Evolutionary conservation across 2,888 invertebrate genomes (phyloP), one percentile per base, ranked within the genome.

Genomic region (Electrophaes corylata): DNA sequence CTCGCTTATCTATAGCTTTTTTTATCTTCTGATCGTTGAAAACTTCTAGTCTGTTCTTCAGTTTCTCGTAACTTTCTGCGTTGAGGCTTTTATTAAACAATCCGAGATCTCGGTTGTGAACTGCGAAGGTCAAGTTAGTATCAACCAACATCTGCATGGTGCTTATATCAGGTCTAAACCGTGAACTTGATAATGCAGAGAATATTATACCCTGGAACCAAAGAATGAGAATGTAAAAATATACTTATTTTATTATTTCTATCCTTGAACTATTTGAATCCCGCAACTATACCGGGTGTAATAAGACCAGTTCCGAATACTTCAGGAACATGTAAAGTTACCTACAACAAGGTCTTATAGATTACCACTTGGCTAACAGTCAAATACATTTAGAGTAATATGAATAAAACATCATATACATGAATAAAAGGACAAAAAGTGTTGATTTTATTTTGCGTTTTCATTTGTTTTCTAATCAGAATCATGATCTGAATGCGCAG

Each of bases 191-290:
- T 67, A 91, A 81, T 14, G 91, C 88, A 35, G 91, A 82, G 59
- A 81, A 88, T 59, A 91, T 78, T 11, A 91, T 82, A 5, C 89
- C 90, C 91, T 91, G 81, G 45, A 86, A 60, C 84, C 51, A 35
- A 55, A 69, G 23, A 18, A 26, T 37, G 1, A 6, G 0, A 57
- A 14, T 52, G 2, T 35, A 6, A 5, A 2, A 14, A 12, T 31
- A 11, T 31, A 2, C 4, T 26, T 26, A 26, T 26, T 26, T 26
- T 26, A n/a, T n/a, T n/a, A n/a, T n/a, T n/a, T n/a, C n/a, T n/a
- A n/a, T n/a, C n/a, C n/a, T n/a, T n/a, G n/a, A n/a, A n/a, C n/a
- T n/a, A n/a, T n/a, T n/a, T n/a, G n/a, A n/a, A n/a, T n/a, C n/a
- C n/a, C n/a, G n/a, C n/a, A n/a, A n/a, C n/a, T n/a, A n/a, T n/a